Conservation (phyloP, 37 sponge, comb jelly and placozoan genomes). For the Chondrilla cf. caribensis region DNA sequence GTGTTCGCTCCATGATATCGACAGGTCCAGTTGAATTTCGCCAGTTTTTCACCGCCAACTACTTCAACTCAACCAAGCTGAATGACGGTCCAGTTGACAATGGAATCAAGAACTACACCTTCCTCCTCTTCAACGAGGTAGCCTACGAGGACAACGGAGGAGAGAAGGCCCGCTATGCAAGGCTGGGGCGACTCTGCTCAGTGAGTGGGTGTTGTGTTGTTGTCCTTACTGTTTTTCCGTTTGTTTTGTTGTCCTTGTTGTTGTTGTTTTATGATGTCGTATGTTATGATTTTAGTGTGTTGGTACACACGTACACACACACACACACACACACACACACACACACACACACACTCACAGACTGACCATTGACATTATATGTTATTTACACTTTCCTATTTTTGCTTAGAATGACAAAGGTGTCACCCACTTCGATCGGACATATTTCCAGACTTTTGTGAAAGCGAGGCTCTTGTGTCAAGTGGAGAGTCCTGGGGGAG, state of each 20-base stretch:
- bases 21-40: conserved; percentile 21
- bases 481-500: background rate
- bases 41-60: background rate
- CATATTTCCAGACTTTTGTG: conserved; percentile 16
- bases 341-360: no score
- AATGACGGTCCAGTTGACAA: conserved; percentile 3
- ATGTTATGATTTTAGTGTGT: no score
- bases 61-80: background rate
- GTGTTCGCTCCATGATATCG: no score
- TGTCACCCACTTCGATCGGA: background rate
- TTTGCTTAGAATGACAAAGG: conserved; percentile 19
- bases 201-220: background rate
- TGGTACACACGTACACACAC: no score
- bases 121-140: background rate
- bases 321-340: no score
- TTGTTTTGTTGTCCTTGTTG: no score
- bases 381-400: no score
- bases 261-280: no score
- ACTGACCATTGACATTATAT: no score
- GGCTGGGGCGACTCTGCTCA: background rate
- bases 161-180: conserved; percentile 4
- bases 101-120: background rate
- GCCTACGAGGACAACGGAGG: conserved; percentile 1
- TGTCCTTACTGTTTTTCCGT: no score
- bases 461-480: conserved; percentile 2